phyloP scores from a whole-genome alignment of 2,888 invertebrate genomes.

The Drosophila fungiperda region DNA sequence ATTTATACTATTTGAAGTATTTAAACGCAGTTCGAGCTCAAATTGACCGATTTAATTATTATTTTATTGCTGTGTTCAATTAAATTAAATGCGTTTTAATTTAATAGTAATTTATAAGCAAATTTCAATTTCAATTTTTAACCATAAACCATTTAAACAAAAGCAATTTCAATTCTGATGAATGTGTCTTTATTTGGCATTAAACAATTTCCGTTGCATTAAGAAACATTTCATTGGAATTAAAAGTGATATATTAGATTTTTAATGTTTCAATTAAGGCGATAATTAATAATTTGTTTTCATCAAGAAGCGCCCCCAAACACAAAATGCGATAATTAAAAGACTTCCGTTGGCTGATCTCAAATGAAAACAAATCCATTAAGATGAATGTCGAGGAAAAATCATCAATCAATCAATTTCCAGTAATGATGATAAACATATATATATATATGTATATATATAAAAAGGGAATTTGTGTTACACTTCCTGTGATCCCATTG shows the following conservation, averaged over 20 bases:
- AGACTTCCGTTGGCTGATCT: constrained; percentile 31
- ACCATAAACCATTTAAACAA: not conserved
- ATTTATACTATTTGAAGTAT: not conserved
- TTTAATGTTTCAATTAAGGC: constrained; percentile 4
- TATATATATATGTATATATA: not conserved
- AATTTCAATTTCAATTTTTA: not conserved
- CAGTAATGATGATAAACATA: constrained; percentile 11
- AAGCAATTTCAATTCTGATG: not conserved
- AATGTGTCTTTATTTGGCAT: not conserved
- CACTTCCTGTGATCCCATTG: constrained; percentile 34
- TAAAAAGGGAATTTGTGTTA: constrained; percentile 8
- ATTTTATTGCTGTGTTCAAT: not conserved
- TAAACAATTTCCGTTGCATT: not conserved
- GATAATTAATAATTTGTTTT: constrained; percentile 51
- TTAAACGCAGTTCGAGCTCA: not conserved
- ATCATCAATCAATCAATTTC: constrained; percentile 53
- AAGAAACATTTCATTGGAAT: not conserved
- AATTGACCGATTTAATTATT: not conserved
- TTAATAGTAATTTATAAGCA: not conserved
- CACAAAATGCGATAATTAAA: constrained; percentile 33
- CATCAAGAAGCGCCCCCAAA: constrained; percentile 25
- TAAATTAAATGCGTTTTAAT: not conserved
- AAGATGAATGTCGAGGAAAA: constrained; percentile 59
- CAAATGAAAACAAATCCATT: constrained; percentile 56
- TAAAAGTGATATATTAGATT: constrained; percentile 19